phyloP scores from a whole-genome alignment of 2,797 vertebrate species.

The Melanotaenia parkinsoni region DNA sequence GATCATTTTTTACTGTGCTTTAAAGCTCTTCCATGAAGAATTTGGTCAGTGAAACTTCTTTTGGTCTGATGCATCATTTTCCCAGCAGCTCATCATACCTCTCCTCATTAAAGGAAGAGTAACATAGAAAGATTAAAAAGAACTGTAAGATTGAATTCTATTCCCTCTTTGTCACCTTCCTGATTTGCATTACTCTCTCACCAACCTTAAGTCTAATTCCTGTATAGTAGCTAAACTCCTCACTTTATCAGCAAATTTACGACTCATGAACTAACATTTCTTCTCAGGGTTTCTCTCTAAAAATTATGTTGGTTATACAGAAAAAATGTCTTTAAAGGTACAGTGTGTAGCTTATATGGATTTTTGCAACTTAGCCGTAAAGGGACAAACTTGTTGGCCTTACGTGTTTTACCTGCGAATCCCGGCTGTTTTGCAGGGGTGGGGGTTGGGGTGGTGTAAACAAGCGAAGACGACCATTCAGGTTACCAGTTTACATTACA shows the following conservation, averaged over 20 bases:
- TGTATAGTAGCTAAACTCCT: constrained; percentile 6
- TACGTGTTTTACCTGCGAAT: too few relatives aligned
- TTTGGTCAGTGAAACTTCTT: constrained; percentile 12
- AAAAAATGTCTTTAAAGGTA: background rate
- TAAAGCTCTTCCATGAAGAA: background rate
- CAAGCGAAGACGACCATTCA: too few relatives aligned
- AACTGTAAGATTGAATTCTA: constrained; percentile 37
- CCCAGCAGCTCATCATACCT: constrained; percentile 27
- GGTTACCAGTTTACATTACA: too few relatives aligned
- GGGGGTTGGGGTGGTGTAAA: too few relatives aligned
- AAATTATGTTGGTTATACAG: constrained; percentile 1
- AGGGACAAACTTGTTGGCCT: too few relatives aligned
- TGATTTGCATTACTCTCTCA: constrained; percentile 30
- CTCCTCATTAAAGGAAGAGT: constrained; percentile 27
- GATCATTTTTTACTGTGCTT: background rate
- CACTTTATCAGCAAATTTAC: background rate
- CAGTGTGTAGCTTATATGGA: too few relatives aligned
- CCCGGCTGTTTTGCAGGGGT: too few relatives aligned
- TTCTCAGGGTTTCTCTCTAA: too few relatives aligned
- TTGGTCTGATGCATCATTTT: constrained; percentile 12
- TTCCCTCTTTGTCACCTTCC: constrained; percentile 27
- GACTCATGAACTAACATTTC: too few relatives aligned
- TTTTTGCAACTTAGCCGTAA: too few relatives aligned
- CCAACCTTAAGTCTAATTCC: constrained; percentile 13
- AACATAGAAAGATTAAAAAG: constrained; percentile 53